These are phyloP conservation scores for Zygogramma bicolorata DNA, from an alignment of 2,888 invertebrate genomes.

Conservation along the genomic window DNA sequence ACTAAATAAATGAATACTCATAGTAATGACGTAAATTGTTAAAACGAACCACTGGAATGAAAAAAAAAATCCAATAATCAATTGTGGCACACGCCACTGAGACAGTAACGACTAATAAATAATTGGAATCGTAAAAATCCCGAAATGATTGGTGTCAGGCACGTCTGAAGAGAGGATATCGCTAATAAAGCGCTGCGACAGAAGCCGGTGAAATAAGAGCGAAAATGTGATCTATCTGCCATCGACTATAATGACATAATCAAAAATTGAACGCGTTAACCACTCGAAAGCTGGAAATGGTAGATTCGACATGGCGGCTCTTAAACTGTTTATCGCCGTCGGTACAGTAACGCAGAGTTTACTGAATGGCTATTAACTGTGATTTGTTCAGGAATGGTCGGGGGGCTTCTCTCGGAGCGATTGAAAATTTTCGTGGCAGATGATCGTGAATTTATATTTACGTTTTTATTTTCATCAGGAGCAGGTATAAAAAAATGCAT, in stretches of 20 bases:
- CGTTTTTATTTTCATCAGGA: too few relatives aligned
- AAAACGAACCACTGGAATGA: too few relatives aligned
- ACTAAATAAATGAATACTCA: too few relatives aligned
- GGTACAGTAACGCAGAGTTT: constrained; percentile 31
- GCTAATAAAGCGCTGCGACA: constrained; percentile 55
- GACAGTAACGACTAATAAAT: not conserved
- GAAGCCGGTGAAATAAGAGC: constrained; percentile 56
- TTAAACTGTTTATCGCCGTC: constrained; percentile 39
- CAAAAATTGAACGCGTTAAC: constrained; percentile 59
- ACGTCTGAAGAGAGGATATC: constrained; percentile 45
- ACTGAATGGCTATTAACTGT: constrained; percentile 16
- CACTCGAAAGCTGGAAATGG: constrained; percentile 60
- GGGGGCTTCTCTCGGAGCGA: too few relatives aligned
- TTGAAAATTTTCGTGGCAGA: too few relatives aligned
- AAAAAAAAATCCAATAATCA: too few relatives aligned
- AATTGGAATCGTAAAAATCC: constrained; percentile 46
- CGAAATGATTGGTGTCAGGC: constrained; percentile 58
- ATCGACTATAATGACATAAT: constrained; percentile 62
- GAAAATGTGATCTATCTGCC: constrained; percentile 63
- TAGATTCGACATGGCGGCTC: constrained; percentile 58
- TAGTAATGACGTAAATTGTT: too few relatives aligned
- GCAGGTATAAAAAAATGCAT: too few relatives aligned
- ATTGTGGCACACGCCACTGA: not conserved
- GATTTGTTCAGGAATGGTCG: not conserved
- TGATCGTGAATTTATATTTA: too few relatives aligned